Evolutionary conservation across 1,140 invertebrate species (phyloP).

Genomic region (Halyomorpha halys): DNA sequence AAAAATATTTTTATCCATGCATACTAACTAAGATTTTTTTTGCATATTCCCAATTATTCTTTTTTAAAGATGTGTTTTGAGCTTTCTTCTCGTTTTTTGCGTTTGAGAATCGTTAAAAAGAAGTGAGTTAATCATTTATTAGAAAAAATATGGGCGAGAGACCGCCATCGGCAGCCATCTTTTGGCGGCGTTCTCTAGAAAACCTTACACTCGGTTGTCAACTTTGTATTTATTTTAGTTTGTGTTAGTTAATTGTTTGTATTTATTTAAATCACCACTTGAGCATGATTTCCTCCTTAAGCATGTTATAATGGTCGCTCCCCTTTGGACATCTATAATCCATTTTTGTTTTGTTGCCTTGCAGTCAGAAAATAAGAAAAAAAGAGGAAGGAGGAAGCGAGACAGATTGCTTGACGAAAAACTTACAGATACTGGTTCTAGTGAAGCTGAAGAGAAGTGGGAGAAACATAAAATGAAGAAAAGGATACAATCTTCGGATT

Average conservation of each 20-base stretch:
- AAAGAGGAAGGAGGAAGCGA: neutral
- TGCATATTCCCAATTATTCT: too few relatives aligned
- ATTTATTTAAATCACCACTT: too few relatives aligned
- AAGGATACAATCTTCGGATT: constrained; percentile 4
- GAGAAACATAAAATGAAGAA: constrained; percentile 9
- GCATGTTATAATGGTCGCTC: too few relatives aligned
- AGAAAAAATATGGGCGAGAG: constrained; percentile 1
- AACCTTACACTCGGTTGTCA: too few relatives aligned
- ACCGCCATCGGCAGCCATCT: constrained; percentile 9
- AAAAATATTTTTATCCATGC: too few relatives aligned
- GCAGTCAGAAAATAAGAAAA: constrained; percentile 9
- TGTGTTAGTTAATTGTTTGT: too few relatives aligned
- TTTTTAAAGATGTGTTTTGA: too few relatives aligned
- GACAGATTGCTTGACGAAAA: constrained; percentile 9
- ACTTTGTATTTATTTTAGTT: too few relatives aligned
- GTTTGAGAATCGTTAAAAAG: too few relatives aligned
- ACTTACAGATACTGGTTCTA: constrained; percentile 4
- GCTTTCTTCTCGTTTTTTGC: too few relatives aligned
- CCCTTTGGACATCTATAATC: neutral
- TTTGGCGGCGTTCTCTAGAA: constrained; percentile 5
- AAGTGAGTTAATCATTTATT: neutral
- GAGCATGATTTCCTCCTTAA: too few relatives aligned
- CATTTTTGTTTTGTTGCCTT: neutral
- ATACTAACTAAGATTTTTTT: too few relatives aligned
- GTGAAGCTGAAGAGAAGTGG: constrained; percentile 5